These are phyloP conservation scores for Eira barbara DNA, from an alignment of 2,113 vertebrate genomes.

Conservation along the genomic window DNA sequence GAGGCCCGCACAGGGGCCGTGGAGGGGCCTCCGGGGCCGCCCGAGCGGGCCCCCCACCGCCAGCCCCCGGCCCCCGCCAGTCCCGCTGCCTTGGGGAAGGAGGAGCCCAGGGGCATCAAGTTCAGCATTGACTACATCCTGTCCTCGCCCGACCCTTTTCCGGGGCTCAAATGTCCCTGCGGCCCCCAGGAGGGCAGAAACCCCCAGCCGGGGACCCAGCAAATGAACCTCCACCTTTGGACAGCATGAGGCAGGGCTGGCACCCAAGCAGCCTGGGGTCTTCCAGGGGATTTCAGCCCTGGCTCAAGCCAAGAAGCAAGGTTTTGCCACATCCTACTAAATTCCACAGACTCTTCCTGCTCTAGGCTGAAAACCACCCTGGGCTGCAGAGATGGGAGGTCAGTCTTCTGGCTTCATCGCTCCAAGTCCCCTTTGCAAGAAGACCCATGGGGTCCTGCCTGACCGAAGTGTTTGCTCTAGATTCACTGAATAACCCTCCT, in stretches of 20 bases:
- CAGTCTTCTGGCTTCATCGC: background rate
- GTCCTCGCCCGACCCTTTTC: constrained; percentile 90
- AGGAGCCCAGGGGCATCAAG: constrained; percentile 89
- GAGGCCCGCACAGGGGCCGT: constrained; percentile 67
- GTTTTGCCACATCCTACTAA: background rate
- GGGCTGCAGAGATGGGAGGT: background rate
- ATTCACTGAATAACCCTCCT: rapidly evolving
- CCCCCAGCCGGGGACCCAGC: constrained; percentile 85
- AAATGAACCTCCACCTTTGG: constrained; percentile 90
- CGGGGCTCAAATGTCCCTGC: constrained; percentile 82
- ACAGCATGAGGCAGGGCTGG: constrained; percentile 81
- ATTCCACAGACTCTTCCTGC: background rate
- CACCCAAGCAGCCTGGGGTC: rapidly evolving
- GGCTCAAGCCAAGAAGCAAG: background rate
- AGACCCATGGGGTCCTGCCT: background rate
- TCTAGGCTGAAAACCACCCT: background rate
- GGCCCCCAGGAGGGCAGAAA: constrained; percentile 78
- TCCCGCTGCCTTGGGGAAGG: constrained; percentile 82
- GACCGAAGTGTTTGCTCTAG: background rate
- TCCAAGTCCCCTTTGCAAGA: background rate
- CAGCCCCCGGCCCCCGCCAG: constrained; percentile 48
- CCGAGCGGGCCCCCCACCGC: background rate
- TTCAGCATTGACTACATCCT: constrained; percentile 99
- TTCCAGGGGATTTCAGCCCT: background rate
- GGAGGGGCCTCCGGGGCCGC: constrained; percentile 35